Percentiles rank a stretch among this genome's conserved stretches.
These are phyloP conservation scores for Aproaerema taeniolella DNA, from an alignment of 2,888 invertebrate genomes.

Conservation along the genomic window DNA sequence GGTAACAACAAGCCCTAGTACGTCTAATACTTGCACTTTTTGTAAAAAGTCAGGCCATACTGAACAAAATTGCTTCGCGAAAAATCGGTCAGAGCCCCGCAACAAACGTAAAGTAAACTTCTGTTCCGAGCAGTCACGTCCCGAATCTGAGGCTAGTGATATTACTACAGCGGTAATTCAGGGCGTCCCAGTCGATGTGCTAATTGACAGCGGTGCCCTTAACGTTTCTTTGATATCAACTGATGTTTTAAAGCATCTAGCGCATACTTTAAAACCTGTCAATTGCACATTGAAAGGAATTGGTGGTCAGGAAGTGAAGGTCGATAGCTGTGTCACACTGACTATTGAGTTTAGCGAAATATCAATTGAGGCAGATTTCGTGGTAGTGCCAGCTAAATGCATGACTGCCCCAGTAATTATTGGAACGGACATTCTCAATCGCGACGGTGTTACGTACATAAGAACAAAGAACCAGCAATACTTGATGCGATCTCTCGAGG, in stretches of 20 bases:
- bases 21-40: not conserved
- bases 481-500: not conserved
- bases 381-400: conserved; percentile 15
- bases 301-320: conserved; percentile 11
- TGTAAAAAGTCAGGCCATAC: conserved; percentile 1
- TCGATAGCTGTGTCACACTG: conserved; percentile 14
- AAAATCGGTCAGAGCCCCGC: not conserved
- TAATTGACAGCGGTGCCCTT: conserved; percentile 10
- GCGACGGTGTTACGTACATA: conserved; percentile 3
- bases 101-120: conserved; percentile 1
- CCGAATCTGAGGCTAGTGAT: not conserved
- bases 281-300: conserved; percentile 15
- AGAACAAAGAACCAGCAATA: conserved; percentile 1
- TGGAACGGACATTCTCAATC: conserved; percentile 15
- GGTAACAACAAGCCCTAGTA: no score
- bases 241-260: conserved; percentile 2
- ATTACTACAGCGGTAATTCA: conserved; percentile 1
- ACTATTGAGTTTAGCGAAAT: conserved; percentile 17
- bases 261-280: not conserved
- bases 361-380: conserved; percentile 18
- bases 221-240: conserved; percentile 10
- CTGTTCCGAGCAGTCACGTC: not conserved
- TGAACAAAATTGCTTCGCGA: not conserved
- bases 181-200: conserved; percentile 8
- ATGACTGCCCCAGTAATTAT: conserved; percentile 18